Evolutionary conservation across 1,140 invertebrate genomes (phyloP), one percentile per base, ranked within the genome.

Genomic region (Nilaparvata lugens): DNA sequence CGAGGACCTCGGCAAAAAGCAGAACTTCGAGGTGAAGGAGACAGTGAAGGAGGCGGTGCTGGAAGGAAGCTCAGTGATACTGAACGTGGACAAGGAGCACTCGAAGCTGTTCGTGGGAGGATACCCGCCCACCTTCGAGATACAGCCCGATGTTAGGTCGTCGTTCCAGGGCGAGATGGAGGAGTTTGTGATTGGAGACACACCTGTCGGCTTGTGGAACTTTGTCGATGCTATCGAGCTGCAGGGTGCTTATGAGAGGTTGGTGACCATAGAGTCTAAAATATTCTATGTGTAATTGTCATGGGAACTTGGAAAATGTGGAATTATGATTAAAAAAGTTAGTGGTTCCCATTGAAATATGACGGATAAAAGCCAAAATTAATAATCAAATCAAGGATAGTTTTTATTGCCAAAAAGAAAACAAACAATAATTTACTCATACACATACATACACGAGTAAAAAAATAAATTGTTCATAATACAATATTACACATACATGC

Each of bases 151-250:
- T 0, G 76, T 96, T 2, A 80, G 77, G 7, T 83, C 81, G 3
- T 85, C 83, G 0, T 98, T 95, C 71, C 83, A 86, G 52, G 97
- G 97, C 3, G 81, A 87, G 66, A 89, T 98, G 61, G 95, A 98
- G 71, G 91, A 94, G 55, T 72, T 98, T 0, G 81, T 85, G 53
- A 88, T 98, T 64, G 94, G 94, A 16, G 90, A 93, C 28, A 85
- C 84, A 13, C 87, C 85, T 3, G 82, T 98, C 14, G 95, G 95
- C 0, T 78, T 98, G 14, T 98, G 95, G 95, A 98, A 98, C 76
- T 96, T 96, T 68, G 76, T 84, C 6, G 84, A 88, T 43, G 86
- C 82, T 23, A 84, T 86, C 38, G 86, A 89, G 38, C 90, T 92
- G 56, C 76, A 83, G 63, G 88, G 85, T 6, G 87, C 89, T 0